Evolutionary conservation across 2,113 vertebrate species (phyloP).

Genomic region (Ceyx cyanopectus): DNA sequence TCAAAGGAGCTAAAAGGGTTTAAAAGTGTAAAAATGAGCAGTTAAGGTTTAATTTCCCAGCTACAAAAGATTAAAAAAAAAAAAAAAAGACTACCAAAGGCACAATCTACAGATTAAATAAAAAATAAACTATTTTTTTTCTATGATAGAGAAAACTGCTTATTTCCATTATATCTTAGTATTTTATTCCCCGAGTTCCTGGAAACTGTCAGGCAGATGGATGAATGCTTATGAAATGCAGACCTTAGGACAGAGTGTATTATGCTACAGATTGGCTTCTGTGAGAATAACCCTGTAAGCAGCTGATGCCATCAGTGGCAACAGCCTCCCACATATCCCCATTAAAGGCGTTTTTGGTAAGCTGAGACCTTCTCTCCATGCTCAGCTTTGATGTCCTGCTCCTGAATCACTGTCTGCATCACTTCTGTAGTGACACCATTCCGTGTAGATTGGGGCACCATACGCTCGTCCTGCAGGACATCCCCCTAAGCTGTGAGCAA

Average conservation of each 20-base stretch:
- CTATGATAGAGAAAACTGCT: neutral
- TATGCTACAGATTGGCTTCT: constrained; percentile 37
- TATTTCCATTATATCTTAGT: constrained; percentile 37
- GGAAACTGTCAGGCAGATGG: constrained; percentile 56
- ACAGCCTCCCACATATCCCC: constrained; percentile 17
- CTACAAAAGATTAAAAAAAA: neutral
- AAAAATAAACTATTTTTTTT: neutral
- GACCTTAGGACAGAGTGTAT: constrained; percentile 37
- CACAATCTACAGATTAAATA: neutral
- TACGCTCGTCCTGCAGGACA: neutral
- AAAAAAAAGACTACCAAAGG: neutral
- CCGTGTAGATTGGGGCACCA: neutral
- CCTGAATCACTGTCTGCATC: neutral
- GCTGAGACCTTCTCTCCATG: neutral
- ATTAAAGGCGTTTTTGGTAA: neutral
- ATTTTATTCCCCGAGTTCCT: neutral
- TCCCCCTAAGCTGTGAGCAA: neutral
- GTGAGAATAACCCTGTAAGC: constrained; percentile 41
- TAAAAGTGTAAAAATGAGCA: neutral
- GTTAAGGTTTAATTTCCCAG: neutral
- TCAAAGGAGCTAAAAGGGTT: neutral
- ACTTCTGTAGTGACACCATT: neutral
- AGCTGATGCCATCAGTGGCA: constrained; percentile 13
- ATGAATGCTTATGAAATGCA: constrained; percentile 25
- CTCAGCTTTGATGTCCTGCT: neutral